A percentile compares a stretch with the other conserved stretches of the same genome.
Evolutionary conservation across 2,888 invertebrate genomes (phyloP).

Genomic region (Argyra leucocephala): DNA sequence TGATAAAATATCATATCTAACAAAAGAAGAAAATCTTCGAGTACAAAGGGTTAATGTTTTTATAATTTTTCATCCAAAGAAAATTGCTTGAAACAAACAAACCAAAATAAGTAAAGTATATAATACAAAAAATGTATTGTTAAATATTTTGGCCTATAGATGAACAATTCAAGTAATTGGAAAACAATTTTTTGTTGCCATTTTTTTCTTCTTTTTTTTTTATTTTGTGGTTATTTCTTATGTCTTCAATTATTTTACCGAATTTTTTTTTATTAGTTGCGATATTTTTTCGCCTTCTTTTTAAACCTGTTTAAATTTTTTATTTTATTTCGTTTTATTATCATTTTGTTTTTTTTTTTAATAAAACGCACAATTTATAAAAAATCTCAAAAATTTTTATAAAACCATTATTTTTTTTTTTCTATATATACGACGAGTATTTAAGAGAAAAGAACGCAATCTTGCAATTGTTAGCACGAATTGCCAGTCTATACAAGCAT

Average conservation of each 20-base stretch:
- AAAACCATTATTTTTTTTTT: background rate
- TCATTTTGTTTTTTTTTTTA: background rate
- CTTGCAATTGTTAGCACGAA: background rate
- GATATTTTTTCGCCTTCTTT: background rate
- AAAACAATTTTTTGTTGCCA: background rate
- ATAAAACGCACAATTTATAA: slow-evolving; percentile 4
- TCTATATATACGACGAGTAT: background rate
- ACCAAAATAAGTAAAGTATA: background rate
- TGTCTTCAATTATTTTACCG: background rate
- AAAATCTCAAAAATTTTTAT: background rate
- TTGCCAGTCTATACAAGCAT: background rate
- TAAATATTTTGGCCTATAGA: slow-evolving; percentile 1
- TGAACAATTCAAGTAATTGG: slow-evolving; percentile 1
- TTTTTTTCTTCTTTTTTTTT: background rate
- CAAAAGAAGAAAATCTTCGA: too few relatives aligned
- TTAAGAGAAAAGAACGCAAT: background rate
- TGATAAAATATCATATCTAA: too few relatives aligned
- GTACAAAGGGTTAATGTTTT: too few relatives aligned
- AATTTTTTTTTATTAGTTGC: background rate
- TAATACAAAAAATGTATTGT: background rate
- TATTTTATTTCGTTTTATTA: background rate
- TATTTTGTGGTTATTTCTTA: background rate
- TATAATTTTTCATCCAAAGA: too few relatives aligned
- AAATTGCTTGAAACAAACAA: too few relatives aligned
- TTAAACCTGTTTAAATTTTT: background rate